Base-by-base conservation (phyloP, 2,797 vertebrate genomes). In the Rhadinocentrus ornatus region DNA sequence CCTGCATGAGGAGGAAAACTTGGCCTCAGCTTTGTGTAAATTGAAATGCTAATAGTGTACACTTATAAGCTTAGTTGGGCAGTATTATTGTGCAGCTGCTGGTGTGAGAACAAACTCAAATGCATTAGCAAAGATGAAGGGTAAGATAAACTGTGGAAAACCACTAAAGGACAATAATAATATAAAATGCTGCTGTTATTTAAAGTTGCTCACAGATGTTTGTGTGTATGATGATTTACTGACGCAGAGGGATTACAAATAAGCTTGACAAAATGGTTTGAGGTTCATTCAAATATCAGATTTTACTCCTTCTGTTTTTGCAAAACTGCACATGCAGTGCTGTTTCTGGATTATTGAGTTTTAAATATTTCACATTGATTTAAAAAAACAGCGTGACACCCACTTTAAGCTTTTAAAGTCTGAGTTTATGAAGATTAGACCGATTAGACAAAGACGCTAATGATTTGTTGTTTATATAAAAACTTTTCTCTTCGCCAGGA, bases 101-200 rank as follows among this genome's bases (percentile, higher is more conserved):
- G 64, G 75, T 74, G 83, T 88, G 84, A 89, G 76, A 91, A 91
- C 83, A 48, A 69, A 75, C 77, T 83, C 81, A 72, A 69, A 79
- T 80, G 72, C 82, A 82, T 80, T 32, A 77, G 84, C 71, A 83
- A 82, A 86, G 53, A 11, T 52, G 13, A 32, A 63, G 53, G 41
- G 44, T 62, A 77, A 80, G 69, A 84, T 67, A 88, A 86, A 89
- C 80, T 75, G 39, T 58, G 68, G 68, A 66, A 79, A 82, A 79
- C 44, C 76, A 69, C 69, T 62, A 70, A 64, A 75, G 48, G 62
- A 71, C 70, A 67, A 73, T 73, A 77, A 84, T 83, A 48, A 64
- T 69, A 41, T 59, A 10, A 75, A 82, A 56, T 26, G 65, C 50
- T 31, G 69, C 66, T 61, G 15, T 66, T 68, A 35, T 62, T 69